Evolutionary conservation across 2,113 vertebrate species (phyloP).

Genomic region (Paratilapia polleni): DNA sequence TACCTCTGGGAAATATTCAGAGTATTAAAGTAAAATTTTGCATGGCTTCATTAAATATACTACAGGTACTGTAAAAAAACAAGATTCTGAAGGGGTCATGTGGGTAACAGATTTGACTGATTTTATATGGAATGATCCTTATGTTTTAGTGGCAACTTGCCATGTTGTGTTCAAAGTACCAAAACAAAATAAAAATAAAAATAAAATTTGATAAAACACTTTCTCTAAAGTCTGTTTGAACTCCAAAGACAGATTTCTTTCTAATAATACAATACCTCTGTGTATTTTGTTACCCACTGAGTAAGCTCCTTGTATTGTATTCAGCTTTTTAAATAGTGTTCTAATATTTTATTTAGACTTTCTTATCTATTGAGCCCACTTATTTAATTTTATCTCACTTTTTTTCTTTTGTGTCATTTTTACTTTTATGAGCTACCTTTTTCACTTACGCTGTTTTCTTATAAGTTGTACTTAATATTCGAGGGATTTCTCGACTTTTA

Average conservation of each 20-base stretch:
- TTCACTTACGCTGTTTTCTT: not conserved
- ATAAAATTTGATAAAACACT: not conserved
- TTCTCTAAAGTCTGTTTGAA: not conserved
- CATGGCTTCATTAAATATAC: not conserved
- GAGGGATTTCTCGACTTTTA: no score
- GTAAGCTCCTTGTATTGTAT: not conserved
- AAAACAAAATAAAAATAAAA: no score
- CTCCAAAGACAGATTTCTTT: no score
- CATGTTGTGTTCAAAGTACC: no score
- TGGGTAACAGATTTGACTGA: accelerated
- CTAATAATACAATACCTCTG: not conserved
- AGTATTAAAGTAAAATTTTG: not conserved
- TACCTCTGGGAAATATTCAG: not conserved
- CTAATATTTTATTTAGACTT: not conserved
- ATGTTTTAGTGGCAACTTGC: not conserved
- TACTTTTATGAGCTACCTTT: no score
- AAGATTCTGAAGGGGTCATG: not conserved
- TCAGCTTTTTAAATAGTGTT: not conserved
- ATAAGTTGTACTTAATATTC: not conserved
- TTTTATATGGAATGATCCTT: not conserved
- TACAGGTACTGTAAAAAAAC: not conserved
- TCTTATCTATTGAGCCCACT: not conserved
- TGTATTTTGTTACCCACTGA: not conserved
- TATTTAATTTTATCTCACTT: no score
- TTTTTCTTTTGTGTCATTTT: no score